phyloP scores from a whole-genome alignment of 1,140 invertebrate species.

The Cyphomyrmex costatus region DNA sequence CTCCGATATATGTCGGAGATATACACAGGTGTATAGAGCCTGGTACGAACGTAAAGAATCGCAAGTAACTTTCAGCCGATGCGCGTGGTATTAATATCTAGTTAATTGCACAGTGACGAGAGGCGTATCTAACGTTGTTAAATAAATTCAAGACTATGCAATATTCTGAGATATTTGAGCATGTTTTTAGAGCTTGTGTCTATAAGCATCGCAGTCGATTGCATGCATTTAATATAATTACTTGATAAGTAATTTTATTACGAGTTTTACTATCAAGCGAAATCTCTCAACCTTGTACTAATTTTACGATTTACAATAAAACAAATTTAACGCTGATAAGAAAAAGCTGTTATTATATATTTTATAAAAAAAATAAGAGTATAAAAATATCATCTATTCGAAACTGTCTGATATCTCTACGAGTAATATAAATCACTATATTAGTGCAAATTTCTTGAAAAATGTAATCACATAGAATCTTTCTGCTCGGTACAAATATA shows the following conservation, averaged over 20 bases:
- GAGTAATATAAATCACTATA: slow-evolving; percentile 10
- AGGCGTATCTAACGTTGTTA: slow-evolving; percentile 3
- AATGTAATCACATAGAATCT: neutral
- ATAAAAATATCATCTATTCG: neutral
- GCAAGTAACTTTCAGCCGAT: slow-evolving; percentile 72
- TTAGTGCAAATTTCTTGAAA: neutral
- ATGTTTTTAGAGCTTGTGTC: slow-evolving; percentile 9
- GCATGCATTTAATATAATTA: slow-evolving; percentile 27
- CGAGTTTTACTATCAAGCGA: slow-evolving; percentile 24
- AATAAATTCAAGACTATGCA: slow-evolving; percentile 60
- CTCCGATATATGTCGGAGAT: slow-evolving; percentile 62
- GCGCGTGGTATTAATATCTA: slow-evolving; percentile 77
- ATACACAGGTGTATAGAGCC: slow-evolving; percentile 11
- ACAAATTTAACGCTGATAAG: neutral
- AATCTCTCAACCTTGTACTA: neutral
- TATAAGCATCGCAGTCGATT: slow-evolving; percentile 6
- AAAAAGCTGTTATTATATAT: neutral
- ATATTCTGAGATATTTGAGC: slow-evolving; percentile 17
- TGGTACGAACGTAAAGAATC: slow-evolving; percentile 67
- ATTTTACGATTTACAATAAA: slow-evolving; percentile 1
- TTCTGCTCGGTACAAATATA: neutral
- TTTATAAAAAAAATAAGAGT: neutral
- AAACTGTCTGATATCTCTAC: neutral
- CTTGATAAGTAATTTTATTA: neutral
- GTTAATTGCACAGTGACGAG: slow-evolving; percentile 78